Base-by-base conservation (phyloP, 2,113 vertebrate genomes). In the Protobothrops flavoviridis region DNA sequence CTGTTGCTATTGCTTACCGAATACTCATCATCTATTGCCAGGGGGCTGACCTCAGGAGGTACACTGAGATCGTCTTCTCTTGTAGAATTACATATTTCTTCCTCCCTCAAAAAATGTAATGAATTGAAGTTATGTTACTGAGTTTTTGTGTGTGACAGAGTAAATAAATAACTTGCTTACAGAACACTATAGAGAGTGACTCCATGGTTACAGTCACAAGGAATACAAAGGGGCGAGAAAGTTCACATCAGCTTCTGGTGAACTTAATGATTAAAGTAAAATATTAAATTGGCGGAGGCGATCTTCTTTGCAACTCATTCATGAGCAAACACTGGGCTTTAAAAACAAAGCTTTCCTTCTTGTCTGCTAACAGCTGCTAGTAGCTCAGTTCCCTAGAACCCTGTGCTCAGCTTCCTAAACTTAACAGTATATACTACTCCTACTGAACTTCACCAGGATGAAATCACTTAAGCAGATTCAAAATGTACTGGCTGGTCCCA, bases 241-340 rank as follows among this genome's bases (percentile, higher is more conserved):
- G 33, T 17, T 85, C 52, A 29, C 53, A 29, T 85, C 52, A 86
- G 52, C 15, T 85, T n/a, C 74, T 57, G 33, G 53, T 5, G 20
- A 86, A 86, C 24, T 45, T 85, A 86, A 85, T 91, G 53, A 56
- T 50, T 86, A 57, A 91, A 61, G 81, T 91, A 85, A 86, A 91
- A 20, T 57, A 43, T 87, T 91, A 59, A 50, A 91, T 59, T 86
- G 39, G 43, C 43, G 57, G 17, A 59, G 55, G 39, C 13, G 39
- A 85, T 23, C 13, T 91, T 53, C 17, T 53, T 91, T 91, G 39
- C 50, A 85, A 85, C n/a, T 17, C 50, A 59, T 86, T 59, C 52
- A 57, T 39, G 7, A 86, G 50, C 33, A 91, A 86, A 48, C 39
- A 23, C 10, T 39, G 48, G 1, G 33, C 43, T 91, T 86, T 21